Conservation (phyloP, 1,140 invertebrate genomes). For the Chrysoperla carnea region DNA sequence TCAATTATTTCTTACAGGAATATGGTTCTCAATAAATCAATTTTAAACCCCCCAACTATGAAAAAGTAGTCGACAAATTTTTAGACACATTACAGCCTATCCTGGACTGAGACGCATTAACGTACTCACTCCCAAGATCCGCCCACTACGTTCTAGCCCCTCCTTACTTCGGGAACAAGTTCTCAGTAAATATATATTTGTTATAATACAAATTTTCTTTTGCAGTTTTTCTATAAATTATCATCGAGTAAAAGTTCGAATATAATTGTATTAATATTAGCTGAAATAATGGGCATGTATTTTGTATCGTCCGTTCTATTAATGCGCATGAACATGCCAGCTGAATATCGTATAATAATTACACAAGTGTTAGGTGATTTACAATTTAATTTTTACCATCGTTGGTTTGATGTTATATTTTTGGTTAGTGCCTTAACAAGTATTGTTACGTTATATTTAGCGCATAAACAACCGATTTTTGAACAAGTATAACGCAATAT, state of each 20-base stretch:
- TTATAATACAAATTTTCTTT: too few species aligned
- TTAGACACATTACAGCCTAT: too few species aligned
- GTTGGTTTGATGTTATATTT: conserved; percentile 99
- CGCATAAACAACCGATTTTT: conserved; percentile 62
- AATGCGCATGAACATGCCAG: conserved; percentile 99
- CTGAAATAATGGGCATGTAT: conserved; percentile 99
- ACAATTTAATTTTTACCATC: conserved; percentile 99
- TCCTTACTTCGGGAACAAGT: too few species aligned
- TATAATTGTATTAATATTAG: conserved; percentile 90
- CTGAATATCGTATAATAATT: conserved; percentile 92
- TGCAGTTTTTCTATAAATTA: conserved; percentile 98
- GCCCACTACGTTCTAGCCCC: too few species aligned
- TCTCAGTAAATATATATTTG: too few species aligned
- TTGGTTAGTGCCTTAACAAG: conserved; percentile 90
- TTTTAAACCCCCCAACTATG: too few species aligned
- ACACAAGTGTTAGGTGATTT: conserved; percentile 95
- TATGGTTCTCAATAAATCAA: too few species aligned
- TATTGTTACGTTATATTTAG: conserved; percentile 88
- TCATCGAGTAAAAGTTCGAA: conserved; percentile 99
- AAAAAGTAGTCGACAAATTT: too few species aligned
- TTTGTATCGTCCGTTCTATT: conserved; percentile 95
- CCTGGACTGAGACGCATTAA: too few species aligned
- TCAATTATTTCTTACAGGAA: too few species aligned
- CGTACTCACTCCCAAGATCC: too few species aligned
- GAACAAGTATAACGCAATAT: conserved; percentile 13